Percentiles rank a stretch among this genome's conserved stretches.
phyloP scores from a whole-genome alignment of 2,113 vertebrate species.

The Phaethornis superciliosus region DNA sequence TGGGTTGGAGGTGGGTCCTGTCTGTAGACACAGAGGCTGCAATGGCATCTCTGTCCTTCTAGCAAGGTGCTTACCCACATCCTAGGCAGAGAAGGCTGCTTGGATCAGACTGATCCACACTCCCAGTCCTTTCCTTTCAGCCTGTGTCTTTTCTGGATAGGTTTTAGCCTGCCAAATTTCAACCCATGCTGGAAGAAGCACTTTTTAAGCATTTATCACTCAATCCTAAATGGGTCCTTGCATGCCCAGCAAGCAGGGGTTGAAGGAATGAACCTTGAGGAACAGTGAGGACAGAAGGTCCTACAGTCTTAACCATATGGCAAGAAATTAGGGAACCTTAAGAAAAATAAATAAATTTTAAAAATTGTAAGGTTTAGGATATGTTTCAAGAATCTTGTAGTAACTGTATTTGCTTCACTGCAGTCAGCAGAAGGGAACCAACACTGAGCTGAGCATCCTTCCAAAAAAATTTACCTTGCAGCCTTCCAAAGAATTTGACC shows the following conservation, averaged over 20 bases:
- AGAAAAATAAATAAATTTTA: background rate
- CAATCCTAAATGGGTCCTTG: background rate
- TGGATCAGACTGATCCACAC: background rate
- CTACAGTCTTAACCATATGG: background rate
- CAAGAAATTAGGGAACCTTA: background rate
- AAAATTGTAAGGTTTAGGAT: background rate
- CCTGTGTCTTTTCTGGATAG: background rate
- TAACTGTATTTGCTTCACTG: background rate
- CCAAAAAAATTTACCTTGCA: background rate
- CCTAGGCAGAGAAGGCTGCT: background rate
- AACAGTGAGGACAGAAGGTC: background rate
- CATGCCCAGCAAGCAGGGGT: background rate
- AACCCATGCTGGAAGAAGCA: background rate
- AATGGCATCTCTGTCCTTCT: fast-evolving
- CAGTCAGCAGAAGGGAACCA: background rate
- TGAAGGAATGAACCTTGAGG: background rate
- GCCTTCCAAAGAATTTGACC: background rate
- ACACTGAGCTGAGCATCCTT: fast-evolving
- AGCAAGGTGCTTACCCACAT: background rate
- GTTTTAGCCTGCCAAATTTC: background rate
- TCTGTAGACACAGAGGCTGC: background rate
- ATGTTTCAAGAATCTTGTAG: background rate
- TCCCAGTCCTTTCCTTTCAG: background rate
- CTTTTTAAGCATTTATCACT: background rate
- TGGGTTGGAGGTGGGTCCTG: background rate